Conservation (phyloP, 2,797 vertebrate species). For the Dicrostonyx torquatus region DNA sequence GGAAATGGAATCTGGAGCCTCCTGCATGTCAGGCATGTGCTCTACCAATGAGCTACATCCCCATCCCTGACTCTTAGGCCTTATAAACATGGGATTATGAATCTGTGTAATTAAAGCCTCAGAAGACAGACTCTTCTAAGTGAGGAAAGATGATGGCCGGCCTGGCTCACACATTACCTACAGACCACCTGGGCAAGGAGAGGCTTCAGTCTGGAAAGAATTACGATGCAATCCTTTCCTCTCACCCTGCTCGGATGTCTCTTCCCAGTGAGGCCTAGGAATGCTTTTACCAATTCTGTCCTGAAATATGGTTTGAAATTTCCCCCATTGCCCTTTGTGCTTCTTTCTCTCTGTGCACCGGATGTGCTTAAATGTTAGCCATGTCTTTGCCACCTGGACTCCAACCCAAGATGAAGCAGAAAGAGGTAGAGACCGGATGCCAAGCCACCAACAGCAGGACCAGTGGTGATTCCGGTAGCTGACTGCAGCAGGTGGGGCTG, state of each 20-base stretch:
- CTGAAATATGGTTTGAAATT: slow-evolving; percentile 81
- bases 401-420: slow-evolving; percentile 73
- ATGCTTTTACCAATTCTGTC: slow-evolving; percentile 73
- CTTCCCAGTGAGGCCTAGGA: slow-evolving; percentile 64
- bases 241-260: background rate
- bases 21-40: too few species aligned
- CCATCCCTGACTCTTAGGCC: background rate
- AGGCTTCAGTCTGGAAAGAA: background rate
- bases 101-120: background rate
- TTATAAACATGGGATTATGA: background rate
- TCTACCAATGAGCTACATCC: background rate
- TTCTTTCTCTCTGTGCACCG: slow-evolving; percentile 83
- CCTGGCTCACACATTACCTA: background rate
- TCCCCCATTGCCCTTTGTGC: slow-evolving; percentile 74
- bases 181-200: background rate
- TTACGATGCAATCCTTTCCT: background rate
- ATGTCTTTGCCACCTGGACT: slow-evolving; percentile 77
- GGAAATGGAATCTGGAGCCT: background rate
- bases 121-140: background rate
- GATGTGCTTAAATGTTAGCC: slow-evolving; percentile 83
- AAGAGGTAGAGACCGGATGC: slow-evolving; percentile 49
- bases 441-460: slow-evolving; percentile 45
- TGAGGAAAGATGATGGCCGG: background rate
- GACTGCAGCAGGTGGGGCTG: background rate
- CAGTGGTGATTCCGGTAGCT: slow-evolving; percentile 27